A percentile compares a stretch with the other conserved stretches of the same genome.
phyloP scores from a whole-genome alignment of 1,140 invertebrate genomes.

The Cherax destructor region DNA sequence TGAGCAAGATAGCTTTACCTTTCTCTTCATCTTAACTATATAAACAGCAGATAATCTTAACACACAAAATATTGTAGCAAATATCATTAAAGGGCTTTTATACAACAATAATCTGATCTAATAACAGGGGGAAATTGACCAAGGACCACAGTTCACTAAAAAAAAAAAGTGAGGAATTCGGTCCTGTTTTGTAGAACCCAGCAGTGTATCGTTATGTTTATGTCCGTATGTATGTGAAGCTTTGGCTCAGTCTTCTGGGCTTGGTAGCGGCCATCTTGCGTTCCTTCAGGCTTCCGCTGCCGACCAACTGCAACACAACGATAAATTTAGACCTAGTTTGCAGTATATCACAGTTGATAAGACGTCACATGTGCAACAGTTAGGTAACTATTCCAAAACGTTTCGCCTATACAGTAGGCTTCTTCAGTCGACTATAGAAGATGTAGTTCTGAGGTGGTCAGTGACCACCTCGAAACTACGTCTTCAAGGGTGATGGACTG shows the following conservation, averaged over 20 bases:
- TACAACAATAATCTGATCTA: conserved; percentile 3
- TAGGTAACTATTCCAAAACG: too few species aligned
- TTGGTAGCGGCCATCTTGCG: background rate
- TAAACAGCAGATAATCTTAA: background rate
- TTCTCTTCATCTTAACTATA: background rate
- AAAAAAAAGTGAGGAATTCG: background rate
- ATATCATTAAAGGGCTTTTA: conserved; percentile 11
- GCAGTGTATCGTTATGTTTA: background rate
- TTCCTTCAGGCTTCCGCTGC: background rate
- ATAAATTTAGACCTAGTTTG: background rate
- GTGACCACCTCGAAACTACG: too few species aligned
- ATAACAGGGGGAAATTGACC: background rate
- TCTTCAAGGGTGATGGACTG: too few species aligned
- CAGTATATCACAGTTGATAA: background rate
- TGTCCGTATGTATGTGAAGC: background rate
- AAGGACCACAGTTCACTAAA: background rate
- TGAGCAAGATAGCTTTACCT: background rate
- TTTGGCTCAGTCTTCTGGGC: background rate
- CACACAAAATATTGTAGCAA: background rate
- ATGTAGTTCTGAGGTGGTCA: too few species aligned
- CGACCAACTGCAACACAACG: background rate
- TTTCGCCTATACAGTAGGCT: too few species aligned
- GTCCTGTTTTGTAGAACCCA: background rate
- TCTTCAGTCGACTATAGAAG: too few species aligned
- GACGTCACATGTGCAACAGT: background rate